phyloP scores from a whole-genome alignment of 2,888 invertebrate species.

The Geotrupes spiniger region DNA sequence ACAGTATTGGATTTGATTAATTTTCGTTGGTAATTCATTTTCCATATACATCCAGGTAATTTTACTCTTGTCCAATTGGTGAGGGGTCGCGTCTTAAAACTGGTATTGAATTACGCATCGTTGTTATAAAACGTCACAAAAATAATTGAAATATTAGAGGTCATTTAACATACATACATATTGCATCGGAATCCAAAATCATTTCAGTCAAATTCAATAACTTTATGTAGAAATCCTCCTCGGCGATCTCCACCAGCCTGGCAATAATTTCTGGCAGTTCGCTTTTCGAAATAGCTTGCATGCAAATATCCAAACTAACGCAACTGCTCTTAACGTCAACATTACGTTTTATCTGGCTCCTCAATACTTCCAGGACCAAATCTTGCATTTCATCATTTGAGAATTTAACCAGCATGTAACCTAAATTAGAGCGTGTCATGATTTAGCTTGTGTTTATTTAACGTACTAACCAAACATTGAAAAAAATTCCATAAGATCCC shows the following conservation, averaged over 20 bases:
- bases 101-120: too few species aligned
- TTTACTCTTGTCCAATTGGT: too few species aligned
- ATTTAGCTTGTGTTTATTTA: constrained; percentile 6
- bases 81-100: too few species aligned
- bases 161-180: constrained; percentile 9
- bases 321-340: constrained; percentile 1
- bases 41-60: too few species aligned
- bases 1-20: too few species aligned
- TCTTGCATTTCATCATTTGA: constrained; percentile 19
- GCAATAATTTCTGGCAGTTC: constrained; percentile 41
- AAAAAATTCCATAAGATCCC: constrained; percentile 43
- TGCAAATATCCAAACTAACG: constrained; percentile 27
- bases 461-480: constrained; percentile 38
- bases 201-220: constrained; percentile 37
- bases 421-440: constrained; percentile 27
- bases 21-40: too few species aligned
- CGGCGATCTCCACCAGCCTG: constrained; percentile 39
- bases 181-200: constrained; percentile 9
- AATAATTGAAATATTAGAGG: too few species aligned
- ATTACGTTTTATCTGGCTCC: constrained; percentile 14
- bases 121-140: too few species aligned
- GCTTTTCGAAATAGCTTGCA: constrained; percentile 41
- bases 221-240: constrained; percentile 37
- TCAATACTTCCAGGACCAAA: constrained; percentile 12
- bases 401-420: constrained; percentile 32